phyloP scores from a whole-genome alignment of 1,140 invertebrate species.

The Propsilocerus akamusi region DNA sequence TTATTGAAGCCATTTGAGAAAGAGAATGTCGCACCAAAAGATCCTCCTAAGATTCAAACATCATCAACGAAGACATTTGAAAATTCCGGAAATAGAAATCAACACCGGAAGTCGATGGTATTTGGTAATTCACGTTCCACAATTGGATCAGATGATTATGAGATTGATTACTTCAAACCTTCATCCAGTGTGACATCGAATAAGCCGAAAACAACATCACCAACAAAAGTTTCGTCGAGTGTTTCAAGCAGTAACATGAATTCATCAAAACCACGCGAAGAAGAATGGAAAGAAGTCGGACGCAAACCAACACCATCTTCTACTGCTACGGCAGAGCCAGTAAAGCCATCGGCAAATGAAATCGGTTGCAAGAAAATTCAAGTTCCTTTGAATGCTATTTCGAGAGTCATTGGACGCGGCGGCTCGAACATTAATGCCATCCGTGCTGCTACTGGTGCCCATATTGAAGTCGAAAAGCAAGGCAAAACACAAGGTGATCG shows the following conservation, averaged over 20 bases:
- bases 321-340: not conserved
- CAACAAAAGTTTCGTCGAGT: no score
- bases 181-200: no score
- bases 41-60: conserved; percentile 7
- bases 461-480: conserved; percentile 96
- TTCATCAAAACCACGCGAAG: no score
- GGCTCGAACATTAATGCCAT: conserved; percentile 97
- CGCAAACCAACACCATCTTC: conserved; percentile 33
- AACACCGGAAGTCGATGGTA: conserved; percentile 1
- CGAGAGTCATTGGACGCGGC: conserved; percentile 84
- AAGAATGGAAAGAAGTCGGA: conserved; percentile 95
- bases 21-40: conserved; percentile 24
- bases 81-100: not conserved
- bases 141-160: not conserved
- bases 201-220: no score
- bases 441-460: conserved; percentile 79
- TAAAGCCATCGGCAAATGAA: conserved; percentile 10
- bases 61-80: conserved; percentile 5
- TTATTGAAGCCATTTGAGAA: conserved; percentile 12
- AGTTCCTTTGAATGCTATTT: conserved; percentile 86
- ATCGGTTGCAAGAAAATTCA: conserved; percentile 57
- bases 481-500: conserved; percentile 84
- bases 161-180: not conserved
- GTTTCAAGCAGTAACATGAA: conserved; percentile 37
- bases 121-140: not conserved